Evolutionary conservation across 2,797 vertebrate species (phyloP).

Genomic region (Leucoraja ocellata): DNA sequence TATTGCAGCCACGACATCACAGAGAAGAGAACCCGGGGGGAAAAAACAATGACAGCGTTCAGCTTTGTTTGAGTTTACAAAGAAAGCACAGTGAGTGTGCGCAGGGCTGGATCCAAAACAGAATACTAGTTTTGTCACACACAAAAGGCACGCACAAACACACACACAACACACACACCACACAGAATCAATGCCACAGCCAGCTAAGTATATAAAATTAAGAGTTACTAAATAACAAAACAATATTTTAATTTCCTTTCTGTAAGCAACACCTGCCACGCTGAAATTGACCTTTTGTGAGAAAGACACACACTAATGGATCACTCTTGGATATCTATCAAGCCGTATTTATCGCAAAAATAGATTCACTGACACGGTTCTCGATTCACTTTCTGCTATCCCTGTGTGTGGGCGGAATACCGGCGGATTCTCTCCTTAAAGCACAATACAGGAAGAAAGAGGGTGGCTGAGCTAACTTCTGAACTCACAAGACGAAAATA

Average conservation of each 20-base stretch:
- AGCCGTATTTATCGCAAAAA: neutral
- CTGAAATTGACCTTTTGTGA: neutral
- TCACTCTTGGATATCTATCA: neutral
- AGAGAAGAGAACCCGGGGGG: conserved; percentile 38
- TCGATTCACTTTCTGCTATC: neutral
- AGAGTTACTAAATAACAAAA: conserved; percentile 24
- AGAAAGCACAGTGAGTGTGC: conserved; percentile 38
- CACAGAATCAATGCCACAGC: neutral
- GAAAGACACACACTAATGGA: neutral
- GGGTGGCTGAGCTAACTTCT: neutral
- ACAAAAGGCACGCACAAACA: conserved; percentile 41
- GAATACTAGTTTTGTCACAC: conserved; percentile 2
- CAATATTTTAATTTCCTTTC: conserved; percentile 28
- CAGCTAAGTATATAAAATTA: conserved; percentile 31
- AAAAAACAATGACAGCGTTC: conserved; percentile 28
- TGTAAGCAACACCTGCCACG: conserved; percentile 8
- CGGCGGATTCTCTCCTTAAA: neutral
- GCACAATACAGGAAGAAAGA: neutral
- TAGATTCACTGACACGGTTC: neutral
- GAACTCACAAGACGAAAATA: neutral
- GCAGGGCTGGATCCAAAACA: conserved; percentile 39
- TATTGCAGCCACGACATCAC: conserved; percentile 34
- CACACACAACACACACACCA: neutral
- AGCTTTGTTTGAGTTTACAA: conserved; percentile 40
- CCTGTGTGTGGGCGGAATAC: neutral